phyloP scores from a whole-genome alignment of 2,888 invertebrate genomes.

The Tachina fera region DNA sequence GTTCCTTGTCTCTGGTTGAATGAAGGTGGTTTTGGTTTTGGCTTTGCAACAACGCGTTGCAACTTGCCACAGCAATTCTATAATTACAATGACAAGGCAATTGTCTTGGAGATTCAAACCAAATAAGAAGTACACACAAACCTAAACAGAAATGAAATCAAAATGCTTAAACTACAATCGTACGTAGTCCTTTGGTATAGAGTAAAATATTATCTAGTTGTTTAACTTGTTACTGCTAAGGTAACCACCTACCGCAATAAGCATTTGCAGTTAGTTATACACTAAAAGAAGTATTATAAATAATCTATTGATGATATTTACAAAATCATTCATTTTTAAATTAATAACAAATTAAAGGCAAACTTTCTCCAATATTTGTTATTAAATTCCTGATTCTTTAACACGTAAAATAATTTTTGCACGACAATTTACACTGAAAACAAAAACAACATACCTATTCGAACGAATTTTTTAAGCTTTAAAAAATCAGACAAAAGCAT shows the following conservation, averaged over 20 bases:
- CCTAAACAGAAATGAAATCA: not conserved
- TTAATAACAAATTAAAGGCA: no score
- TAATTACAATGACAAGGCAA: conserved; percentile 74
- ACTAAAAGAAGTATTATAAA: not conserved
- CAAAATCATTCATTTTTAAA: no score
- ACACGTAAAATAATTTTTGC: no score
- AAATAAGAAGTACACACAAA: conserved; percentile 38
- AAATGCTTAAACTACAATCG: not conserved
- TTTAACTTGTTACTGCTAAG: conserved; percentile 20
- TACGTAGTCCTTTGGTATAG: conserved; percentile 43
- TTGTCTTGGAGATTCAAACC: conserved; percentile 63
- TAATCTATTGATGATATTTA: no score
- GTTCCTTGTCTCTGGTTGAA: conserved; percentile 43
- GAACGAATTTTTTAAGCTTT: no score
- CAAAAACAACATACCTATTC: no score
- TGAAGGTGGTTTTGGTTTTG: conserved; percentile 47
- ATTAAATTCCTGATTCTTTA: no score
- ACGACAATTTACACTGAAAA: no score
- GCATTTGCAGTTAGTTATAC: conserved; percentile 6
- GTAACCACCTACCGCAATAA: conserved; percentile 22
- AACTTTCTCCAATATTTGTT: no score
- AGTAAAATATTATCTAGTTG: conserved; percentile 46
- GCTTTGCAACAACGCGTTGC: conserved; percentile 47
- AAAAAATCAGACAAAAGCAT: no score
- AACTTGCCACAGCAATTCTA: conserved; percentile 69